These are phyloP conservation scores for Meandrina meandrites DNA, from an alignment of 92 coral and sea anemone genomes.

Conservation along the genomic window DNA sequence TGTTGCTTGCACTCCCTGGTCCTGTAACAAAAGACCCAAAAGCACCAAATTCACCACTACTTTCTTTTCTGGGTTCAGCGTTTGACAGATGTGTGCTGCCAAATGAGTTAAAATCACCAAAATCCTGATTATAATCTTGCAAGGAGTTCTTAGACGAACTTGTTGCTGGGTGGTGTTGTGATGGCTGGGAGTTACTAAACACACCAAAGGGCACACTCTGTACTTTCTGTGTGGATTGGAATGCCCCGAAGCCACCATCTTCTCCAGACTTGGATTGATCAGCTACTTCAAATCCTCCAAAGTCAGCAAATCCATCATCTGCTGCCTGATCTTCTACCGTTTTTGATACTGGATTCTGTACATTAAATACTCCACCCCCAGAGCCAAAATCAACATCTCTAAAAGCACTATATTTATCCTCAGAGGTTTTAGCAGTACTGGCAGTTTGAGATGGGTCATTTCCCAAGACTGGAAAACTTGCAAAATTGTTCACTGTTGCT, in stretches of 20 bases:
- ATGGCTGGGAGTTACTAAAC: not conserved
- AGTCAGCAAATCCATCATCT: constrained; percentile 76
- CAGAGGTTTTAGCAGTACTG: not conserved
- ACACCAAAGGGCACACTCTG: constrained; percentile 23
- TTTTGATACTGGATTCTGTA: constrained; percentile 14
- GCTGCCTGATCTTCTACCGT: not conserved
- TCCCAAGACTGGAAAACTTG: constrained; percentile 17
- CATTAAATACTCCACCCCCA: constrained; percentile 34
- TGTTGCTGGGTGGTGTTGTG: not conserved
- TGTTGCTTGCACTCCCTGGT: constrained; percentile 18
- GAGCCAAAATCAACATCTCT: constrained; percentile 51
- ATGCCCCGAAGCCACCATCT: constrained; percentile 27
- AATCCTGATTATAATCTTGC: constrained; percentile 10
- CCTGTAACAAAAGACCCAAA: constrained; percentile 51
- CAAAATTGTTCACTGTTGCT: not conserved
- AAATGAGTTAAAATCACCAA: constrained; percentile 41
- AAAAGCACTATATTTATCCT: constrained; percentile 68
- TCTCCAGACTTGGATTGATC: constrained; percentile 2
- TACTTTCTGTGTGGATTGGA: constrained; percentile 18
- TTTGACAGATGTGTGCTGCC: not conserved
- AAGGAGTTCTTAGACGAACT: not conserved
- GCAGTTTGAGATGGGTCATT: constrained; percentile 1
- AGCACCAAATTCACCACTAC: constrained; percentile 33
- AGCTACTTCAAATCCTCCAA: constrained; percentile 64
- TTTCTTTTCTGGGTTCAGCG: constrained; percentile 2